Conservation (phyloP, 2,113 vertebrate genomes). For the Bufo bufo region DNA sequence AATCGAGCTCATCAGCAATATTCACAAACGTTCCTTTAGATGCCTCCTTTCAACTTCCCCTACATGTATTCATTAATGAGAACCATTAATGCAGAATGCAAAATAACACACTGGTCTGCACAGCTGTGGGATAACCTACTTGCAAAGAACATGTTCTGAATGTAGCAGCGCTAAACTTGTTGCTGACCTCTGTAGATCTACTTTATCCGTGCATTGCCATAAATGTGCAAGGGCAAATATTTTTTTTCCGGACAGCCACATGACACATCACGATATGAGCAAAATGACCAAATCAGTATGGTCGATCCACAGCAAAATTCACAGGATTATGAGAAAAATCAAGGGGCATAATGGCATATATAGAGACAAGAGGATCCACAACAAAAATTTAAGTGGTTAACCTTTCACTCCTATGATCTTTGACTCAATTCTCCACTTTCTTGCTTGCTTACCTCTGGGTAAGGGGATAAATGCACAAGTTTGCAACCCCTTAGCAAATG, state of each 20-base stretch:
- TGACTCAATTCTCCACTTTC: no score
- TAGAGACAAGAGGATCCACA: no score
- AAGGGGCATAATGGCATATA: no score
- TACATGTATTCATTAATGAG: neutral
- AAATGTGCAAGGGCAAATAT: neutral
- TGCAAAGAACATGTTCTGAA: neutral
- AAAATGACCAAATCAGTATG: no score
- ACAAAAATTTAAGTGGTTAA: no score
- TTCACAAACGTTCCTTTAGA: neutral
- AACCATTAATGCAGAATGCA: neutral
- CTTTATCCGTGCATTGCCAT: neutral
- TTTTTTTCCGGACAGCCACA: neutral
- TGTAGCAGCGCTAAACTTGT: neutral
- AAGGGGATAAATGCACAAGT: no score
- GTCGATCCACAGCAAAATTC: no score
- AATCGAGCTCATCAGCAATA: conserved; percentile 2
- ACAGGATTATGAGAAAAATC: no score
- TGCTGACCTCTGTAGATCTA: neutral
- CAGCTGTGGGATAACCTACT: neutral
- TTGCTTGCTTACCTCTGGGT: no score
- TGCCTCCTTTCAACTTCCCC: neutral
- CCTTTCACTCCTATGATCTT: no score
- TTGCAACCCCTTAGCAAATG: no score
- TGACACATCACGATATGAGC: no score
- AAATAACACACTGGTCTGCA: neutral